Base-by-base conservation (phyloP, 2,888 invertebrate species). In the Cephus pulcher region DNA sequence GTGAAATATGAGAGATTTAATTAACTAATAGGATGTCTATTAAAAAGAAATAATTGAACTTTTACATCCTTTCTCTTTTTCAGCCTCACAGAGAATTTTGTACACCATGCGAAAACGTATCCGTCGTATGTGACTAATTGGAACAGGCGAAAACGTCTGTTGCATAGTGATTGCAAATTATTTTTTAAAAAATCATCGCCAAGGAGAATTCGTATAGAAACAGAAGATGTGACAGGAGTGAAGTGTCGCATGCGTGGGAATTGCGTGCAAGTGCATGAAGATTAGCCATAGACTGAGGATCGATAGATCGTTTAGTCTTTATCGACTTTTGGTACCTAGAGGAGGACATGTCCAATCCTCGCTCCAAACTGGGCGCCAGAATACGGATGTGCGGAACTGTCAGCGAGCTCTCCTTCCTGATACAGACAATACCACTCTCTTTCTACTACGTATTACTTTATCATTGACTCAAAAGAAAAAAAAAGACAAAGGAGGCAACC, bases 321-420 rank as follows among this genome's bases (percentile, higher is more conserved):
- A 79, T 81, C 70, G 80, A 78, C 78, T 80, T 77, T 86, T 78
- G 84, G 80, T 92, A 91, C 90, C 91, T 89, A 86, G 89, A 90
- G 88, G 93, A 91, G 87, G 91, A 92, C 85, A 86, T 85, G 92
- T 96, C 96, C 93, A 96, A 93, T 88, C 96, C 96, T 89, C 95
- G 94, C 93, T 96, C 96, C 94, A 96, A 93, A 92, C 96, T 96
- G 88, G 96, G 95, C 91, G 96, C 96, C 93, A 96, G 93, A 89
- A 96, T 95, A 90, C 96, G 95, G 90, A 96, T 96, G 94, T 96
- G 96, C 84, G 96, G 96, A 86, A 96, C 94, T 92, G 95, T 94
- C 94, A 95, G 93, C 92, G 95, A 94, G 93, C 95, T 95, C 93
- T 94, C 93, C 93, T 95, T 95, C 90, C 90, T 90, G 79, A 80